Base-by-base conservation (phyloP, 2,113 vertebrate species). In the Phyllopteryx taeniolatus region DNA sequence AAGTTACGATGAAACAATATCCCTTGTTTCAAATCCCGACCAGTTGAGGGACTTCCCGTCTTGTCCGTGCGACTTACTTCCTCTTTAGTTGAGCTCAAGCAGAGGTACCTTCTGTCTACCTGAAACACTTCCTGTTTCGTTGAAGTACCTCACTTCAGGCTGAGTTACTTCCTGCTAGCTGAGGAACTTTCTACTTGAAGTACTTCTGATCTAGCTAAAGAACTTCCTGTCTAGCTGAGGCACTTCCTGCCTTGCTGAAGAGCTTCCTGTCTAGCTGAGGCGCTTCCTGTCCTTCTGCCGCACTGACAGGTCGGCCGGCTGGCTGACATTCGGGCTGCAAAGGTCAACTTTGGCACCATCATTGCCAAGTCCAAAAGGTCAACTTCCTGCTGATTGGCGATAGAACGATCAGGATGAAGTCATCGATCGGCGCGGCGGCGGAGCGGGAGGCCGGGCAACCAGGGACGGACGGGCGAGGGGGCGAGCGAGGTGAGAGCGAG, bases 371-470 rank as follows among this genome's bases (percentile, higher is more conserved):
- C 94, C 91, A 93, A 99, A 98, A 99, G 96, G 97, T 97, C 97
- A 99, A 95, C 92, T 93, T 94, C 92, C 93, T 96, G 94, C 94
- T 94, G 95, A 98, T 96, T 96, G 95, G 95, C 96, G 95, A 98
- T 96, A 96, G 95, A 98, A 97, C 95, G 94, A 98, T 98, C 95
- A 96, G 59, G 96, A 98, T 96, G 94, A 96, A 95, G 94, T 95
- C 95, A 97, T 96, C 95, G 95, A 98, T 98, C 94, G 89, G 81
- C 89, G 93, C 2, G 49, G 15, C 85, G 91, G 68, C 74, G 68
- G 94, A 27, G 91, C 85, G 90, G 89, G 90, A 46, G 63, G 57
- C 35, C 19, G 53, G 27, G 17, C 31, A 35, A 15, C 1, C 15
- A 27, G 54, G 35, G 33, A 56, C 67, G 31, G 43, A n/a, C 1